Percentiles rank a stretch among this genome's conserved stretches.
Conservation (phyloP, 2,797 vertebrate species). For the Lerista edwardsae region DNA sequence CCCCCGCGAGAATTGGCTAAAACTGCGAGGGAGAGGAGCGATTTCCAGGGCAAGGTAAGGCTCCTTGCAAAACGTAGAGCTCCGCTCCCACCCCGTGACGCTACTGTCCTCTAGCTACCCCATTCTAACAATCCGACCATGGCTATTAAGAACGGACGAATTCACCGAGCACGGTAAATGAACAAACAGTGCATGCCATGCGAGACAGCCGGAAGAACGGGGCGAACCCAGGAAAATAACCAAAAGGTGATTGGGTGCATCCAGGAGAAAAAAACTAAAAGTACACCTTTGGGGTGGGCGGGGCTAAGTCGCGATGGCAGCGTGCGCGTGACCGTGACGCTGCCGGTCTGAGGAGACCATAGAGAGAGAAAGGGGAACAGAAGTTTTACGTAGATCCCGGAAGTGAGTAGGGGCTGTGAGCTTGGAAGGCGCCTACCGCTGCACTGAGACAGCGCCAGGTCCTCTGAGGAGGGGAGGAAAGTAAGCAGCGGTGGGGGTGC, state of each 20-base stretch:
- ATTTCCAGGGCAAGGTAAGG: too few species aligned
- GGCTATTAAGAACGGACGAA: neutral
- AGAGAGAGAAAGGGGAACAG: constrained; percentile 50
- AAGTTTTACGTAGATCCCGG: constrained; percentile 3
- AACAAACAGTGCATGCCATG: rapidly evolving
- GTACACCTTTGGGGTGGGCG: neutral
- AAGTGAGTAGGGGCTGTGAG: neutral
- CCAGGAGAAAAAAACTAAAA: neutral
- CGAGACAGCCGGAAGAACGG: too few species aligned
- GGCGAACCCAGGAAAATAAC: neutral
- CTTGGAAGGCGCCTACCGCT: neutral
- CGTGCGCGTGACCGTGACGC: constrained; percentile 21
- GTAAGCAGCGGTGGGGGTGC: too few species aligned
- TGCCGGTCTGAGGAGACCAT: neutral
- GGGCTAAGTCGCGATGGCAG: neutral
- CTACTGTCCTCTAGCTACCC: too few species aligned
- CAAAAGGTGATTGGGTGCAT: neutral
- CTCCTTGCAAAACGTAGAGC: too few species aligned
- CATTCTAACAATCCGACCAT: neutral
- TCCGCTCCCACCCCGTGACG: too few species aligned
- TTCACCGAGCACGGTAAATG: neutral
- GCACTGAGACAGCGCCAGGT: neutral
- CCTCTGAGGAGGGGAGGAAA: neutral
- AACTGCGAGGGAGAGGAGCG: too few species aligned
- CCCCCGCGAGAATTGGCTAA: too few species aligned